Conservation (phyloP, 2,888 invertebrate species). For the Branchellion lobata region DNA sequence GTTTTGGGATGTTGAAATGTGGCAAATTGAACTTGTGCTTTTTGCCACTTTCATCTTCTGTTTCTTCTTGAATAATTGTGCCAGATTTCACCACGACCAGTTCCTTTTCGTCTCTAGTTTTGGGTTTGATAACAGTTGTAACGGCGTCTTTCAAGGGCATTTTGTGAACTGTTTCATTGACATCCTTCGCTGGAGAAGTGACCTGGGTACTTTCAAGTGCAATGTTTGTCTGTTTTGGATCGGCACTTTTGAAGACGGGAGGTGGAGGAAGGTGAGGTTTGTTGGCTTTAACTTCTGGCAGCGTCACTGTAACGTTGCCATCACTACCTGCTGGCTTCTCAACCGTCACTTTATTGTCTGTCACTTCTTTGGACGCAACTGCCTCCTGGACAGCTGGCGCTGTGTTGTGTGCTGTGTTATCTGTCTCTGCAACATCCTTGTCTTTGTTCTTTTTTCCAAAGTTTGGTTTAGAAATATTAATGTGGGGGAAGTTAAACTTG, state of each 20-base stretch:
- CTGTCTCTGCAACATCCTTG: not conserved
- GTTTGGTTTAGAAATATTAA: not conserved
- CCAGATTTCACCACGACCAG: too few species aligned
- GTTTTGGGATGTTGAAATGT: constrained; percentile 6
- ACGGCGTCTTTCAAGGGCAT: too few species aligned
- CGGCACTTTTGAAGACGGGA: not conserved
- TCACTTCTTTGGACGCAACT: not conserved
- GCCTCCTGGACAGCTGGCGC: not conserved
- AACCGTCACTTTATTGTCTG: not conserved
- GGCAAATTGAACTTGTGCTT: constrained; percentile 1
- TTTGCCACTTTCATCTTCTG: not conserved
- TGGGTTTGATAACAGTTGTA: too few species aligned
- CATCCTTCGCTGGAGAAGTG: constrained; percentile 4
- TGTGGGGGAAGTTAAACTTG: not conserved
- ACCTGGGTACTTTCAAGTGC: too few species aligned
- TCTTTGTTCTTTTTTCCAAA: constrained; percentile 9
- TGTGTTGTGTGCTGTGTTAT: not conserved
- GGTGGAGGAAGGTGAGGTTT: constrained; percentile 6
- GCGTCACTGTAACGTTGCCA: not conserved
- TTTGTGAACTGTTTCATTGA: constrained; percentile 13
- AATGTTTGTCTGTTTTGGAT: not conserved
- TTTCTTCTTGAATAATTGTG: not conserved
- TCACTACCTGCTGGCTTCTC: not conserved
- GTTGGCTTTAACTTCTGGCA: not conserved
- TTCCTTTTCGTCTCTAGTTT: too few species aligned